phyloP scores from a whole-genome alignment of 2,113 vertebrate species.

The Psettodes erumei region DNA sequence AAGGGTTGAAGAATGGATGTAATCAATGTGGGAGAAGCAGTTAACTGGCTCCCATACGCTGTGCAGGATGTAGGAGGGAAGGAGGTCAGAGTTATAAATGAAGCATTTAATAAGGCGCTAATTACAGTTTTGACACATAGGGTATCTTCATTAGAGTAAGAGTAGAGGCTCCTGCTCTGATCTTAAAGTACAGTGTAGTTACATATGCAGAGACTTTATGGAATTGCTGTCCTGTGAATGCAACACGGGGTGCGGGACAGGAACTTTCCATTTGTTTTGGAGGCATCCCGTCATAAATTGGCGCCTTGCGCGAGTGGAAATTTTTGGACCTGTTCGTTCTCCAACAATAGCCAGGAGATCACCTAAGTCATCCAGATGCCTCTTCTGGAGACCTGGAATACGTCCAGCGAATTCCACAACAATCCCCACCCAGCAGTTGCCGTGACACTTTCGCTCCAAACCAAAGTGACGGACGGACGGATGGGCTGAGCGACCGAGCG shows the following conservation, averaged over 20 bases:
- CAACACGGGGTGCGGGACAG: background rate
- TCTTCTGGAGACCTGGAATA: background rate
- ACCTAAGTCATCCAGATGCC: background rate
- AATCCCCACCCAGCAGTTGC: background rate
- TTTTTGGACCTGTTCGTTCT: too few relatives aligned
- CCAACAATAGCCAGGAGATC: background rate
- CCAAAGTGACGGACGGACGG: background rate
- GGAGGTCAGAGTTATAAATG: constrained; percentile 5
- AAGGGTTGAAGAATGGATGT: constrained; percentile 1
- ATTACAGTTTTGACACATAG: constrained; percentile 17
- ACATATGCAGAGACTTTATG: background rate
- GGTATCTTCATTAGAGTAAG: constrained; percentile 11
- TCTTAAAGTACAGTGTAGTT: background rate
- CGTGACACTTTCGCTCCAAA: constrained; percentile 21
- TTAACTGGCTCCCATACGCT: constrained; percentile 3
- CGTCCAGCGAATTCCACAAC: background rate
- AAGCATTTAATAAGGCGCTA: constrained; percentile 5
- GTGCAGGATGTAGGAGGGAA: background rate
- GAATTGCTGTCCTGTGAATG: background rate
- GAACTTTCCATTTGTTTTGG: background rate
- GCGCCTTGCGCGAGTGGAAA: background rate
- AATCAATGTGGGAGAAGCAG: constrained; percentile 1
- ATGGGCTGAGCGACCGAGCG: background rate
- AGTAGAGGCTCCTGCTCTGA: background rate
- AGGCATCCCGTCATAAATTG: background rate